phyloP scores from a whole-genome alignment of 2,113 vertebrate species.

The Dasyurus viverrinus region DNA sequence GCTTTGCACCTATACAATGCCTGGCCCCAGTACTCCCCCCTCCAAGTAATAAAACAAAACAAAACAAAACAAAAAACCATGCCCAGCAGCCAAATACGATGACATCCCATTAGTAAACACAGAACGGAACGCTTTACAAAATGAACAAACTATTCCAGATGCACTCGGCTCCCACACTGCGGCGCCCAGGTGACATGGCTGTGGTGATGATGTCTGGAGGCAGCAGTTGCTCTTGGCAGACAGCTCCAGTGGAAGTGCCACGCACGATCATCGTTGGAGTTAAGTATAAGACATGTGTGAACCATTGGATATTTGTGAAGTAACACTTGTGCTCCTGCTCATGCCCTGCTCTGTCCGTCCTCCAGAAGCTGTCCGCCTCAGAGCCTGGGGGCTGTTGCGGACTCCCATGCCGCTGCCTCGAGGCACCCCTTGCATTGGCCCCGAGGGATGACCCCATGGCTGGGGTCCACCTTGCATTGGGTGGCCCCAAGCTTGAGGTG shows the following conservation, averaged over 20 bases:
- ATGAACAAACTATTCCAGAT: conserved; percentile 86
- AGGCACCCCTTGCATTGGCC: conserved; percentile 91
- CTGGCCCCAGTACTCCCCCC: conserved; percentile 47
- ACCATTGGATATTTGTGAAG: conserved; percentile 99
- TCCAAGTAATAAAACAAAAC: conserved; percentile 69
- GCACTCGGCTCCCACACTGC: conserved; percentile 86
- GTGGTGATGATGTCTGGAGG: conserved; percentile 87
- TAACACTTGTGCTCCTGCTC: conserved; percentile 99
- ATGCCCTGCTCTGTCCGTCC: conserved; percentile 96
- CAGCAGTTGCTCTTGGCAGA: conserved; percentile 90
- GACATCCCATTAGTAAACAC: conserved; percentile 89
- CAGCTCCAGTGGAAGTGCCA: conserved; percentile 88
- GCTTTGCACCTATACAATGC: conserved; percentile 57
- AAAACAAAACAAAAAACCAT: conserved; percentile 57
- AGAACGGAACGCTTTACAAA: conserved; percentile 87
- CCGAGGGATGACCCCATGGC: conserved; percentile 93
- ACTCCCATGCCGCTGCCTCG: conserved; percentile 91
- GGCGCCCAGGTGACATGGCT: conserved; percentile 87
- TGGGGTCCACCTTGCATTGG: conserved; percentile 91
- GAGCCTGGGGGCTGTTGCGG: conserved; percentile 98
- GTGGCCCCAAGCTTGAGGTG: conserved; percentile 93
- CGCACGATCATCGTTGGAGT: conserved; percentile 84
- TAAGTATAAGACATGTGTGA: conserved; percentile 99
- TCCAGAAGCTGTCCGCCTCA: conserved; percentile 97
- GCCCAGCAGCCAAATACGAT: conserved; percentile 87